These are phyloP conservation scores for Heliothis subflexa DNA, from an alignment of 1,140 invertebrate genomes.

Conservation along the genomic window DNA sequence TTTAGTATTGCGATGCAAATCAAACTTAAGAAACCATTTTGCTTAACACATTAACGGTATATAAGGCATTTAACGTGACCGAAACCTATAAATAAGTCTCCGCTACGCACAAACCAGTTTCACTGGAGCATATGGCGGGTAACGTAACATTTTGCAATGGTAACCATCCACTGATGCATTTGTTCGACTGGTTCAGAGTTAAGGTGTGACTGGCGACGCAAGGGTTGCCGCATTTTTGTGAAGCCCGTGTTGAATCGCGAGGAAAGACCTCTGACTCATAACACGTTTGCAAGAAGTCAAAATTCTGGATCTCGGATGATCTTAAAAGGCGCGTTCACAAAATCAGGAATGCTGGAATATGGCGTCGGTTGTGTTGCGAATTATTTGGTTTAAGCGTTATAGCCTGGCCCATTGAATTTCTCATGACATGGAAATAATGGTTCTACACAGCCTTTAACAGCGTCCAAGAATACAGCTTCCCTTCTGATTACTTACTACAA, in stretches of 20 bases:
- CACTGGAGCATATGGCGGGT: conserved; percentile 2
- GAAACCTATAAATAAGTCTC: conserved; percentile 32
- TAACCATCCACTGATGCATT: conserved; percentile 1
- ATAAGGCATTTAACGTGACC: conserved; percentile 30
- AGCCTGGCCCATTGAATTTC: background rate
- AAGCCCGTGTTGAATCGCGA: background rate
- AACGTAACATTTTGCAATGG: background rate
- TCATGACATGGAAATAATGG: too few species aligned
- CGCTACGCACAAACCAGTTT: conserved; percentile 37
- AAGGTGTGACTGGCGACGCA: too few species aligned
- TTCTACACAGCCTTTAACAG: too few species aligned
- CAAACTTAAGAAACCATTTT: conserved; percentile 27
- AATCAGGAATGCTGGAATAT: background rate
- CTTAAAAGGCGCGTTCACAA: conserved; percentile 12
- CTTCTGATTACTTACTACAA: too few species aligned
- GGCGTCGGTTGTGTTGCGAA: background rate
- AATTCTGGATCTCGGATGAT: conserved; percentile 19
- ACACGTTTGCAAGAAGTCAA: conserved; percentile 22
- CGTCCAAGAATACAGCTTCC: too few species aligned
- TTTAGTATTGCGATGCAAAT: background rate
- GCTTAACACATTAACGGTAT: conserved; percentile 34
- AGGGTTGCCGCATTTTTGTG: background rate
- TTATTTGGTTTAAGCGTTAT: background rate
- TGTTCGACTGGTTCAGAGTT: background rate
- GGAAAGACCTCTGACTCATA: conserved; percentile 40